Base-by-base conservation (phyloP, 2,113 vertebrate species). In the Oryzias woworae region DNA sequence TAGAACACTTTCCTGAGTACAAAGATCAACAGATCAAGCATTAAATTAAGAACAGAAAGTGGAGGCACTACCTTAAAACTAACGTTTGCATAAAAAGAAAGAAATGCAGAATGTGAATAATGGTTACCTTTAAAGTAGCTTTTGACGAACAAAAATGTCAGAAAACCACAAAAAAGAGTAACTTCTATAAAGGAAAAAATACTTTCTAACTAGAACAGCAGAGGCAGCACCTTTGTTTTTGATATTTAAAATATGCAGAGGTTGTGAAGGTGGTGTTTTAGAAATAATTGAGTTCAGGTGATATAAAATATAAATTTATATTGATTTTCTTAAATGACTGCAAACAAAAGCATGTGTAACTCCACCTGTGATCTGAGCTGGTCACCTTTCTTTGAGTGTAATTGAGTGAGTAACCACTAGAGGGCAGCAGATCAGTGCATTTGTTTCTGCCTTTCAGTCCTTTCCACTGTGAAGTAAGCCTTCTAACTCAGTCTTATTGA, bases 1-100 rank as follows among this genome's bases (percentile, higher is more conserved):
- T 3, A 48, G 66, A 80, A 81, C 58, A 62, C 53, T 78, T 89
- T 88, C 86, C 88, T 90, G 86, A 88, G 88, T 82, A 78, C 73
- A 84, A 74, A 75, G 70, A 71, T 83, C 62, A 73, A 67, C 31
- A 42, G 69, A 75, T 75, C 59, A 31, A 58, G 62, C 13, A 16
- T 71, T 47, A 51, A 28, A 15, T 45, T 22, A 5, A 18, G 10
- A 17, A 8, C 14, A 26, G 28, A 28, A 36, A 44, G n/a, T 17
- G 17, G 26, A 64, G 14, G 20, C 13, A 3, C 26, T 22, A 18
- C 31, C 12, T 4, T 55, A 2, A 62, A 22, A 44, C 16, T 22
- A 43, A 10, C 22, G 58, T 2, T 36, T 36, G 51, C 14, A 68
- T 31, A 48, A 42, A 1, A 0, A 50, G 22, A 15, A 41, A 36